phyloP scores from a whole-genome alignment of 2,888 invertebrate genomes.

The Thymelicus acteon region DNA sequence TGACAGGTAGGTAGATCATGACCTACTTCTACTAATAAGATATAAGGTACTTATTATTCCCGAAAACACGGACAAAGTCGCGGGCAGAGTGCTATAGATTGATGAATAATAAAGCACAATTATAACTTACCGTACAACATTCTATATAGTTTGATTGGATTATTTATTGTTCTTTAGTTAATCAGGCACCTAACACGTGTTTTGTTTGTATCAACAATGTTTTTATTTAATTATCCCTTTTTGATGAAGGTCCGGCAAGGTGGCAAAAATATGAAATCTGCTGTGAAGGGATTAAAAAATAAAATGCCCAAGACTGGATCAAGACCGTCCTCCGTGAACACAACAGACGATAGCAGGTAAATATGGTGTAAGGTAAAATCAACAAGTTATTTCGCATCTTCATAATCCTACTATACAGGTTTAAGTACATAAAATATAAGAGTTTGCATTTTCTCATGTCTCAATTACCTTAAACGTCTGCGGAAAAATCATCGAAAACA shows the following conservation, averaged over 20 bases:
- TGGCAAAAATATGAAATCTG: slow-evolving; percentile 76
- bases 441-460: too few species aligned
- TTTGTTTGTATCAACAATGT: neutral
- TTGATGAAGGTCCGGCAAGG: slow-evolving; percentile 72
- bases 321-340: slow-evolving; percentile 72
- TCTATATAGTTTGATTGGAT: neutral
- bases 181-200: neutral
- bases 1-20: too few species aligned
- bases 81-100: too few species aligned
- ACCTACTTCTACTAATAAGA: too few species aligned
- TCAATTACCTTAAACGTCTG: too few species aligned
- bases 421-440: too few species aligned
- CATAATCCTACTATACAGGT: neutral
- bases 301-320: slow-evolving; percentile 76
- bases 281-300: slow-evolving; percentile 74
- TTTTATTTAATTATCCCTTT: slow-evolving; percentile 11
- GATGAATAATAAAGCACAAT: too few species aligned
- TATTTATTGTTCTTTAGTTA: slow-evolving; percentile 12
- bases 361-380: neutral
- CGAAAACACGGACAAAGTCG: too few species aligned
- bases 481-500: too few species aligned
- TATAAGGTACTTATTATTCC: too few species aligned
- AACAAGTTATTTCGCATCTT: neutral
- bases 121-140: too few species aligned
- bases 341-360: slow-evolving; percentile 77